phyloP scores from a whole-genome alignment of 2,113 vertebrate genomes.

The rabbit (Oryctolagus cuniculus) region mOryCun1.1 NC_091447.1:62492001-62492500 shows the following conservation, averaged over 20 bases:
- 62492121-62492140: constrained; percentile 54
- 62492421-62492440: not conserved
- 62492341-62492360: not conserved
- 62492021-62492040: not conserved
- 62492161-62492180: constrained; percentile 77
- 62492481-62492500: not conserved
- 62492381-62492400: not conserved
- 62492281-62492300: not conserved
- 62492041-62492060: not conserved
- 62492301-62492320: no score
- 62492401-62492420: not conserved
- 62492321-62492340: no score
- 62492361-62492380: constrained; percentile 6
- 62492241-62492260: constrained; percentile 72
- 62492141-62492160: constrained; percentile 79
- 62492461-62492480: constrained; percentile 26
- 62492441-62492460: not conserved
- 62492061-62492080: constrained; percentile 47
- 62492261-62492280: not conserved
- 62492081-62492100: constrained; percentile 81
- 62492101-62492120: constrained; percentile 70
- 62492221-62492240: constrained; percentile 72
- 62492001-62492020: not conserved
- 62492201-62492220: constrained; percentile 58
- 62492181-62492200: constrained; percentile 67